Percentiles rank a stretch among this genome's conserved stretches.
Evolutionary conservation across 2,797 vertebrate species (phyloP).

Genomic region (Chiroxiphia lanceolata): DNA sequence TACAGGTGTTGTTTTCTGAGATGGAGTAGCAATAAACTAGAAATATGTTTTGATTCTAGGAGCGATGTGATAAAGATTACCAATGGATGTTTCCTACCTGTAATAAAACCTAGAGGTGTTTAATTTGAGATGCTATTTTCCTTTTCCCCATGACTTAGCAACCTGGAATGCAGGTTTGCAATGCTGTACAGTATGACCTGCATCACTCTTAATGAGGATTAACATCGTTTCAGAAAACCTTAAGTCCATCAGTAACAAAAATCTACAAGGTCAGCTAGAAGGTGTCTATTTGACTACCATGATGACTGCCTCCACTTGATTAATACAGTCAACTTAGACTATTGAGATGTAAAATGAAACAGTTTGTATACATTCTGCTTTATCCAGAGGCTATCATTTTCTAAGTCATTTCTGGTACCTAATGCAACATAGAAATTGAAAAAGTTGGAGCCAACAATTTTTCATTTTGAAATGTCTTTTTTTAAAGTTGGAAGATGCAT

Average conservation of each 20-base stretch:
- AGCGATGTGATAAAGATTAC: neutral
- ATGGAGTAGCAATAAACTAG: neutral
- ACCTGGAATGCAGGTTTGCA: neutral
- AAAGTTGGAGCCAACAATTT: conserved; percentile 46
- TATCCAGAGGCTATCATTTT: conserved; percentile 54
- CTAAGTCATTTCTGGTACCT: conserved; percentile 40
- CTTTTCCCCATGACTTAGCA: neutral
- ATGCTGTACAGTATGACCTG: neutral
- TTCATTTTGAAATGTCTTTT: conserved; percentile 53
- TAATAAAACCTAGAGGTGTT: neutral
- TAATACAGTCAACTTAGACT: conserved; percentile 32
- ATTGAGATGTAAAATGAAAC: conserved; percentile 58
- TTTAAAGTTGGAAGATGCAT: conserved; percentile 41
- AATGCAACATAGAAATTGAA: conserved; percentile 29
- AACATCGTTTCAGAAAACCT: neutral
- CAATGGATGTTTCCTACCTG: neutral
- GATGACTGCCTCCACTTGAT: conserved; percentile 22
- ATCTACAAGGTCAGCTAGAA: neutral
- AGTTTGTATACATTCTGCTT: conserved; percentile 49
- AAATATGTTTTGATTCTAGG: neutral
- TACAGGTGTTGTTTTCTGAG: neutral
- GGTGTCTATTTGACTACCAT: neutral
- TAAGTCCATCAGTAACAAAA: neutral
- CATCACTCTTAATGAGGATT: neutral
- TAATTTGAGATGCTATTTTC: neutral